A percentile compares a stretch with the other conserved stretches of the same genome.
Evolutionary conservation across 2,797 vertebrate species (phyloP).

Genomic region (Pristis pectinata): DNA sequence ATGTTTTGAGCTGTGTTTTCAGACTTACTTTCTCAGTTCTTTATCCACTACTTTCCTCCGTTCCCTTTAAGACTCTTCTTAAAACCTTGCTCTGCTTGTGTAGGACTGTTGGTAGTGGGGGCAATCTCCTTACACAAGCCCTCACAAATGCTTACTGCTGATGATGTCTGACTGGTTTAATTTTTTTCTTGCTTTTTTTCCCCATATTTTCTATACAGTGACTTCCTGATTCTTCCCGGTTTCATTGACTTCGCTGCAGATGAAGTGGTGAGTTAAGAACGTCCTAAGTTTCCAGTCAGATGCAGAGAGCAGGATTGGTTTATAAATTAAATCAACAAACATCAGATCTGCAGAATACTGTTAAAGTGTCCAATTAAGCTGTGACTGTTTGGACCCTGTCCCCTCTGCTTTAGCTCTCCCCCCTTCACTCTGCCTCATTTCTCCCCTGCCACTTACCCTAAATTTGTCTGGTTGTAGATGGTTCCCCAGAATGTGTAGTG

Average conservation of each 20-base stretch:
- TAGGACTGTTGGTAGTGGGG: not conserved
- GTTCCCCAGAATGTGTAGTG: not conserved
- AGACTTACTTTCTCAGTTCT: no score
- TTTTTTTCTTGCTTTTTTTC: not conserved
- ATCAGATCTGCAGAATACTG: not conserved
- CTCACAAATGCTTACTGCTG: not conserved
- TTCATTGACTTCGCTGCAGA: conserved; percentile 92
- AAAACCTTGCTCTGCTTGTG: not conserved
- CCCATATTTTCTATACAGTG: conserved; percentile 56
- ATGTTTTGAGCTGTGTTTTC: not conserved
- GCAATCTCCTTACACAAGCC: not conserved
- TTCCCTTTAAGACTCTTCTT: not conserved
- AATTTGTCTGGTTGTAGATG: not conserved
- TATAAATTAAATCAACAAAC: not conserved
- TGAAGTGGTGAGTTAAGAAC: conserved; percentile 77
- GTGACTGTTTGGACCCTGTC: no score
- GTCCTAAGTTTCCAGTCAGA: not conserved
- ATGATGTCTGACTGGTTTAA: not conserved
- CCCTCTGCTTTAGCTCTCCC: not conserved
- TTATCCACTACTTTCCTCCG: not conserved
- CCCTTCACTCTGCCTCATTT: not conserved
- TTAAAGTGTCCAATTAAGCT: no score
- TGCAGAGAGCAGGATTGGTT: not conserved
- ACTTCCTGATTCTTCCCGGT: conserved; percentile 89
- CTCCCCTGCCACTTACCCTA: not conserved